Conservation (phyloP, 2,113 vertebrate species). For the Pavo muticus region DNA sequence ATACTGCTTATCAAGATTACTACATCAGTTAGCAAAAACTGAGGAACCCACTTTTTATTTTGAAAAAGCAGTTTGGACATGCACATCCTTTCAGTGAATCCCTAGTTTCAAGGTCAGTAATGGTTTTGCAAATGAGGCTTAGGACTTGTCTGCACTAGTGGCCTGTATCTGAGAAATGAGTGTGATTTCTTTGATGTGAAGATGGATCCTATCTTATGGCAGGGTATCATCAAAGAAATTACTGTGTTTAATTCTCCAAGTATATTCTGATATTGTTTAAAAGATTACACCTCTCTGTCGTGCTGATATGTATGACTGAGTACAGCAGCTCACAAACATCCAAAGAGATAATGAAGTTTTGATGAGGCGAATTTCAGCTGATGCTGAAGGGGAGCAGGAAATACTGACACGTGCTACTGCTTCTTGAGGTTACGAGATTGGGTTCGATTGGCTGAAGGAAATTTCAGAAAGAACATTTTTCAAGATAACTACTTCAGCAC, state of each 20-base stretch:
- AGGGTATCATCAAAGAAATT: too few species aligned
- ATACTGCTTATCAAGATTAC: not conserved
- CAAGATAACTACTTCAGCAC: not conserved
- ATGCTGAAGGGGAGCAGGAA: not conserved
- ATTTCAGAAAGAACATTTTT: not conserved
- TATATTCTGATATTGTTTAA: not conserved
- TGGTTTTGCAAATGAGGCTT: not conserved
- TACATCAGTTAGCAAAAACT: not conserved
- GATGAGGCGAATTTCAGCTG: not conserved
- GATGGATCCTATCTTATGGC: rapidly evolving
- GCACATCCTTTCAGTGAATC: not conserved
- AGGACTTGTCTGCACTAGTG: rapidly evolving
- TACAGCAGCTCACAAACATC: not conserved
- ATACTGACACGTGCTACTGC: not conserved
- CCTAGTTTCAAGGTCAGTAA: not conserved
- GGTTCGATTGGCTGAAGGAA: not conserved
- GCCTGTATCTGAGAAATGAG: rapidly evolving
- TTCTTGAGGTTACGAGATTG: not conserved
- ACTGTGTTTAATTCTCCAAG: rapidly evolving
- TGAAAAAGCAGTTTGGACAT: not conserved
- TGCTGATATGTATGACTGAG: not conserved
- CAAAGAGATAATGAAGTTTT: not conserved
- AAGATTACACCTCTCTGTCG: not conserved
- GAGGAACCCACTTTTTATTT: not conserved
- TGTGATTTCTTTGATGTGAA: not conserved